These are phyloP conservation scores for Ophion ventricosus DNA, from an alignment of 2,888 invertebrate species.

Conservation along the genomic window DNA sequence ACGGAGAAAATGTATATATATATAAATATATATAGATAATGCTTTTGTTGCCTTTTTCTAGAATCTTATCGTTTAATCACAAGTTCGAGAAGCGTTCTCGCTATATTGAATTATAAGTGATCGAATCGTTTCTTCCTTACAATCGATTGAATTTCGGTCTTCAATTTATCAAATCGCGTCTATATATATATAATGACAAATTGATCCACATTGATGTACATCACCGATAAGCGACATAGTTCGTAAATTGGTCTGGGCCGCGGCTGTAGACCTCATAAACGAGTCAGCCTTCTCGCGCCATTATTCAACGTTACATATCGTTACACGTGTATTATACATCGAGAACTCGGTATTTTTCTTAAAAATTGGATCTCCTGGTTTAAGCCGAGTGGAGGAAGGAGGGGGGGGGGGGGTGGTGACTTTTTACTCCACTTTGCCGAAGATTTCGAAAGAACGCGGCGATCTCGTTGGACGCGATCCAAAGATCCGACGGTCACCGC, in stretches of 20 bases:
- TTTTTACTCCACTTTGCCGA: slow-evolving; percentile 4
- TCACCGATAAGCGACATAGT: background rate
- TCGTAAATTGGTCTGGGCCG: background rate
- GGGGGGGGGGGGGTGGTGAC: background rate
- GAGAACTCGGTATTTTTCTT: no score
- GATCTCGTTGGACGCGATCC: slow-evolving; percentile 58
- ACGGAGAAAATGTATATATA: no score
- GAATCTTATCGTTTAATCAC: no score
- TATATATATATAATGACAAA: background rate
- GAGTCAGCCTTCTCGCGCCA: background rate
- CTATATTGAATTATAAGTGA: slow-evolving; percentile 20
- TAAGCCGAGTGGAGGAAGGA: background rate
- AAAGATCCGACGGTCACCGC: slow-evolving; percentile 48
- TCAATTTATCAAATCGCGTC: background rate
- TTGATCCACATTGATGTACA: background rate
- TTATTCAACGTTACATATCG: background rate
- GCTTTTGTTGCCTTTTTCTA: no score
- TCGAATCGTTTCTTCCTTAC: slow-evolving; percentile 1
- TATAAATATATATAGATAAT: no score
- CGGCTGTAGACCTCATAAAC: background rate
- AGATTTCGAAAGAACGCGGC: slow-evolving; percentile 22
- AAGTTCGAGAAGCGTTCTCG: background rate
- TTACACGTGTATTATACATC: background rate
- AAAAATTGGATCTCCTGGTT: background rate
- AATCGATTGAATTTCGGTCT: slow-evolving; percentile 16